Base-by-base conservation (phyloP, 2,113 vertebrate genomes). In the Pollachius pollachius region DNA sequence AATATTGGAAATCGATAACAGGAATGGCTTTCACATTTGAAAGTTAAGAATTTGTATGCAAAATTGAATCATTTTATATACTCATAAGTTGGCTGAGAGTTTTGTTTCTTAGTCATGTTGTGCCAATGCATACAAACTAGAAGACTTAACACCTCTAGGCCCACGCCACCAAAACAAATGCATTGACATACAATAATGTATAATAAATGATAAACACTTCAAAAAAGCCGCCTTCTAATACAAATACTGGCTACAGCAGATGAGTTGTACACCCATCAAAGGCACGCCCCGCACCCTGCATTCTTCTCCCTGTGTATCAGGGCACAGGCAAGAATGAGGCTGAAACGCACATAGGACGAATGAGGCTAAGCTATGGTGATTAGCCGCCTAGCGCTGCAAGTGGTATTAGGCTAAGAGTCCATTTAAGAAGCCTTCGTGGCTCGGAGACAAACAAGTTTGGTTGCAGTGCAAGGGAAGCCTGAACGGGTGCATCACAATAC, bases 191-290 rank as follows among this genome's bases (percentile, higher is more conserved):
- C 73, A 67, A 75, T 62, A 62, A 65, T 52, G 79, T 58, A 60
- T 21, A 60, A 48, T 48, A 48, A 48, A 48, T 65, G 72, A 76
- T 19, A 61, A 70, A 64, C 68, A 66, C 67, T 8, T 70, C 71
- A 74, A 71, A 80, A 80, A 86, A 78, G 79, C 82, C 71, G 80
- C 75, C 67, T 71, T 81, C 71, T 68, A 79, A 78, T 74, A 82
- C 83, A 77, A 56, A 71, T 57, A 59, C 70, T 66, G 75, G 74
- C 82, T 77, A 84, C 75, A 75, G 83, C 82, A 62, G 77, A 82
- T 79, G 81, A 88, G 82, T 76, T 78, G 62, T 16, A 64, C 68
- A 68, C 81, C 79, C 79, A 84, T 78, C 74, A 34, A 89, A 91
- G 88, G 88, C 89, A 89, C 85, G 68, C 75, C 81, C 84, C 54